These are phyloP conservation scores for Hypselothyrea guttata DNA, from an alignment of 2,888 invertebrate species.

Conservation along the genomic window DNA sequence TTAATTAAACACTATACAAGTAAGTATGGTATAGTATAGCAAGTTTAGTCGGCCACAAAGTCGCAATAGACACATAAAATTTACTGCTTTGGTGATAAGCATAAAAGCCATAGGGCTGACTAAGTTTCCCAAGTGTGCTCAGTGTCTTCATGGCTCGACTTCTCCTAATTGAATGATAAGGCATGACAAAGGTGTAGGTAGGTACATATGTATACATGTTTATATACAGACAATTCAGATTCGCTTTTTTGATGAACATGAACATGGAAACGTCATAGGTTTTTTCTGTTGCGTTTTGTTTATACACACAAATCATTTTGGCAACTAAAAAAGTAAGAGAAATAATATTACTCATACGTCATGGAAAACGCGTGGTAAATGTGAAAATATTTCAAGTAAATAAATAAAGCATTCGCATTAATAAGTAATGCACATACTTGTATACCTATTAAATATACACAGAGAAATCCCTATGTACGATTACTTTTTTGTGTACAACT, in stretches of 20 bases:
- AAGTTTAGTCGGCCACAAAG: constrained; percentile 23
- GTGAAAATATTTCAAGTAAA: constrained; percentile 61
- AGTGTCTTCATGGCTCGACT: constrained; percentile 6
- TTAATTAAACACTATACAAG: constrained; percentile 61
- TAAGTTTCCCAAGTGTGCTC: constrained; percentile 18
- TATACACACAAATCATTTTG: constrained; percentile 32
- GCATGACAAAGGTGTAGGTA: constrained; percentile 17
- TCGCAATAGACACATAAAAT: constrained; percentile 56
- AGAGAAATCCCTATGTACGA: no score
- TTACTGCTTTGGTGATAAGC: constrained; percentile 61
- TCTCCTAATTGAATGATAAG: constrained; percentile 29
- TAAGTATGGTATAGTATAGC: no score
- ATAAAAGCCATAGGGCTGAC: constrained; percentile 49
- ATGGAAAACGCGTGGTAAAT: constrained; percentile 52
- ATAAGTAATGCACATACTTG: constrained; percentile 35
- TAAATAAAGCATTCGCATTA: constrained; percentile 52
- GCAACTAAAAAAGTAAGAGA: constrained; percentile 3
- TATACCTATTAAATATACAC: background rate
- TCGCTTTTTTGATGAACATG: no score
- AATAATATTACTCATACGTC: constrained; percentile 55
- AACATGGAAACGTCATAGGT: constrained; percentile 36
- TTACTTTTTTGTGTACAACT: background rate
- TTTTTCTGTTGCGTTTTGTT: constrained; percentile 18
- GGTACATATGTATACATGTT: background rate
- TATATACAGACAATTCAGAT: constrained; percentile 13